Base-by-base conservation (phyloP, 2,113 vertebrate species). In the Brevimyrus niger region DNA sequence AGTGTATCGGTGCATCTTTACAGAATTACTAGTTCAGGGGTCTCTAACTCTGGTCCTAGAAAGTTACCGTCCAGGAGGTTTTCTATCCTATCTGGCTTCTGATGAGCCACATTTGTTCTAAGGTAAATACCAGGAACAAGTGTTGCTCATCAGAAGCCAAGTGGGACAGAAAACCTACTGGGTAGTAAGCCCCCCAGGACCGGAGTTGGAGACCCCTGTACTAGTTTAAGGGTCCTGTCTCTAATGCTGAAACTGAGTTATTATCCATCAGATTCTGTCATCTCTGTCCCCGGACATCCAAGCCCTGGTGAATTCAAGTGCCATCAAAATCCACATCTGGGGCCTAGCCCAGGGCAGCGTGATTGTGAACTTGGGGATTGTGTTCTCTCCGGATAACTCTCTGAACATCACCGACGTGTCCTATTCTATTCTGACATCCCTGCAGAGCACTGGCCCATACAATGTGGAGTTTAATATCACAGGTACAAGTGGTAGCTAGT, bases 281-380 rank as follows among this genome's bases (percentile, higher is more conserved):
- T 94, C 93, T 92, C 55, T 96, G 55, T 91, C 96, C 35, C 47
- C 87, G 69, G 61, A 94, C 13, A 76, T 95, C 55, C 92, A 88
- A 44, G 92, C 90, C 58, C 91, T 97, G 93, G 13, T 97, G 91
- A 91, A 94, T 69, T 90, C 93, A 0, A 94, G 93, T 0, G 80
- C 92, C 87, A 92, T 98, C 88, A 93, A 91, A 86, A 89, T 98
- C 35, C 85, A 94, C 87, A 89, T 98, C 90, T 94, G 0, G 0
- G 17, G 91, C 44, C 83, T 98, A 31, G 90, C 91, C 76, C 92
- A 80, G 0, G 97, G 97, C 87, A 98, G 97, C 1, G 90, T 97
- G 0, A 92, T 96, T 73, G 94, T 97, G 35, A 92, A 91, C 53
- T 97, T 97, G 65, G 82, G 10, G 55, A 21, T 98, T n/a, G 91